These are phyloP conservation scores for Solea solea DNA, from an alignment of 2,113 vertebrate genomes.

Conservation along the genomic window DNA sequence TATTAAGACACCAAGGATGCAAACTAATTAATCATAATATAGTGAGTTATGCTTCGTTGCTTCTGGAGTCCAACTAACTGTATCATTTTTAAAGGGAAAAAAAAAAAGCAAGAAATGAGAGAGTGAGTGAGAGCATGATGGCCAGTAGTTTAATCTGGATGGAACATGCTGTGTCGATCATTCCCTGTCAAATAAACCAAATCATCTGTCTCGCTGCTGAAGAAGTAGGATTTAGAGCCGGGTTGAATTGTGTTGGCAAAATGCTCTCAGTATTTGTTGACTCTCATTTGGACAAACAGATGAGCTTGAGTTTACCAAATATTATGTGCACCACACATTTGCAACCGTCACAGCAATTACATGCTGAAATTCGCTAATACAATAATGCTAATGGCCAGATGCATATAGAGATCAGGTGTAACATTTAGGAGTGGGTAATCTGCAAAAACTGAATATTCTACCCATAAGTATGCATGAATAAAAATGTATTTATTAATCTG, in stretches of 20 bases:
- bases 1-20: constrained; percentile 47
- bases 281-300: constrained; percentile 40
- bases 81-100: constrained; percentile 49
- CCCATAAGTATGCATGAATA: no score
- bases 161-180: constrained; percentile 37
- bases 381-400: no score
- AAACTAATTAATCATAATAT: constrained; percentile 62
- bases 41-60: constrained; percentile 55
- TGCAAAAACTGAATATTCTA: no score
- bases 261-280: constrained; percentile 29
- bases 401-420: no score
- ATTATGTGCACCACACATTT: constrained; percentile 1
- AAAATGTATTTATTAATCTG: no score
- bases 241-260: constrained; percentile 56
- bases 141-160: constrained; percentile 62
- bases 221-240: constrained; percentile 23
- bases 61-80: constrained; percentile 49
- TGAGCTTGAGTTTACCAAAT: constrained; percentile 24
- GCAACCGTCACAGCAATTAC: background rate
- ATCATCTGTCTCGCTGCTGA: constrained; percentile 53
- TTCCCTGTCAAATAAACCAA: constrained; percentile 40
- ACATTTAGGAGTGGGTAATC: no score
- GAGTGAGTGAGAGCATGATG: constrained; percentile 36
- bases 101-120: constrained; percentile 11
- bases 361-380: background rate